Conservation (phyloP, 2,797 vertebrate species). For the Botia almorhae region DNA sequence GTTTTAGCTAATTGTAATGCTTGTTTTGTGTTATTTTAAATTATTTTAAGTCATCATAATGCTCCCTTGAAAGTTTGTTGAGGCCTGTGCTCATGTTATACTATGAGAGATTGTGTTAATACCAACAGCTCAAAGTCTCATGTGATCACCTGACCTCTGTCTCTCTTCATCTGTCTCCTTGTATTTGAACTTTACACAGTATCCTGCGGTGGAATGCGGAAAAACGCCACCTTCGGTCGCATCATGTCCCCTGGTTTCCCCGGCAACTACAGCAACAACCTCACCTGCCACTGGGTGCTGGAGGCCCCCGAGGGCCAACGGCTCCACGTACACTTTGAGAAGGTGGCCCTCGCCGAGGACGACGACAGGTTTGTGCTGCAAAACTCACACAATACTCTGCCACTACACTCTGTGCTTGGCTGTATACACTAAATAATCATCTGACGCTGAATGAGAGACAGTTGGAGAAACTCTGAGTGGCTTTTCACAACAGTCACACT, state of each 20-base stretch:
- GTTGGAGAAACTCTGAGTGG: constrained; percentile 34
- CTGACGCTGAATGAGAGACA: constrained; percentile 29
- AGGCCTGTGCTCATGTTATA: too few relatives aligned
- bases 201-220: constrained; percentile 85
- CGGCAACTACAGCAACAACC: constrained; percentile 93
- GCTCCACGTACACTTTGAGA: constrained; percentile 92
- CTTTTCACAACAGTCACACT: constrained; percentile 37
- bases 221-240: constrained; percentile 84
- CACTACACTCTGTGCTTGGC: not conserved
- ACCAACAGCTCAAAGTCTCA: not conserved
- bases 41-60: too few relatives aligned
- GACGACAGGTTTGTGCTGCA: constrained; percentile 84
- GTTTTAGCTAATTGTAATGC: too few relatives aligned
- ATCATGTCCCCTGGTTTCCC: constrained; percentile 90
- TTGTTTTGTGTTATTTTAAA: too few relatives aligned
- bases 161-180: constrained; percentile 18
- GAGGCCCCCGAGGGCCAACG: constrained; percentile 82
- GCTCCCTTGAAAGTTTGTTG: too few relatives aligned
- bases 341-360: constrained; percentile 91
- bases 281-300: constrained; percentile 93
- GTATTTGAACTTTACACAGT: constrained; percentile 68
- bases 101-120: not conserved
- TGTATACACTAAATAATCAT: constrained; percentile 5
- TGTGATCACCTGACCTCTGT: constrained; percentile 7
- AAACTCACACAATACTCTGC: not conserved